Conservation (phyloP, 2,888 invertebrate species). For the Melanchra persicariae region DNA sequence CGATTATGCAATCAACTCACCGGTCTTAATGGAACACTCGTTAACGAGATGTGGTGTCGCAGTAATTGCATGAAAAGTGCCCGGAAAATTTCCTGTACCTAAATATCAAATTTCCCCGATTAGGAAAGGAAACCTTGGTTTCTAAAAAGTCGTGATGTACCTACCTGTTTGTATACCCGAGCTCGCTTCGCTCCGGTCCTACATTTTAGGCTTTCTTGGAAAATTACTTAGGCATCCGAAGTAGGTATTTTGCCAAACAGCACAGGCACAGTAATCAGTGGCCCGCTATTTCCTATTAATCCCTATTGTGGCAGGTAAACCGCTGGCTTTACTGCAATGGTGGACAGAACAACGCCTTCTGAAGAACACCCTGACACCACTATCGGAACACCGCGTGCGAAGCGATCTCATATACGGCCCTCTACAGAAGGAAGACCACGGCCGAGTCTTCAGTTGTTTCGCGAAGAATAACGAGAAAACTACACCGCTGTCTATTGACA, state of each 20-base stretch:
- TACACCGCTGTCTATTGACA: constrained; percentile 92
- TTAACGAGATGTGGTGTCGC: constrained; percentile 11
- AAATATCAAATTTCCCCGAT: too few relatives aligned
- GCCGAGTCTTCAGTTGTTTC: constrained; percentile 92
- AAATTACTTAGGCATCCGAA: too few relatives aligned
- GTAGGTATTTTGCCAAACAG: too few relatives aligned
- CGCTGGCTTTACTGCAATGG: constrained; percentile 92
- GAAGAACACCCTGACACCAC: constrained; percentile 91
- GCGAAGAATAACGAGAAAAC: constrained; percentile 93
- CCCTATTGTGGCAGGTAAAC: constrained; percentile 89
- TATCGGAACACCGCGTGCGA: constrained; percentile 92
- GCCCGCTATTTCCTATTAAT: background rate
- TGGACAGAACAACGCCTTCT: constrained; percentile 92
- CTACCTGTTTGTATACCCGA: too few relatives aligned
- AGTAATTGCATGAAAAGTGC: constrained; percentile 25
- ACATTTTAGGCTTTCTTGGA: too few relatives aligned
- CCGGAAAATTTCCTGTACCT: background rate
- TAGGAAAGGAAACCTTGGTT: too few relatives aligned
- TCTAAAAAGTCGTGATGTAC: too few relatives aligned
- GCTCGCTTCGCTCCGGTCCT: too few relatives aligned
- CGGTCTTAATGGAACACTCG: constrained; percentile 12
- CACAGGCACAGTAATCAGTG: background rate
- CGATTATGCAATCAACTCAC: constrained; percentile 40
- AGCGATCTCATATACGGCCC: constrained; percentile 92
- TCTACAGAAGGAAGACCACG: constrained; percentile 92